phyloP scores from a whole-genome alignment of 2,888 invertebrate species.

The Polia nebulosa region DNA sequence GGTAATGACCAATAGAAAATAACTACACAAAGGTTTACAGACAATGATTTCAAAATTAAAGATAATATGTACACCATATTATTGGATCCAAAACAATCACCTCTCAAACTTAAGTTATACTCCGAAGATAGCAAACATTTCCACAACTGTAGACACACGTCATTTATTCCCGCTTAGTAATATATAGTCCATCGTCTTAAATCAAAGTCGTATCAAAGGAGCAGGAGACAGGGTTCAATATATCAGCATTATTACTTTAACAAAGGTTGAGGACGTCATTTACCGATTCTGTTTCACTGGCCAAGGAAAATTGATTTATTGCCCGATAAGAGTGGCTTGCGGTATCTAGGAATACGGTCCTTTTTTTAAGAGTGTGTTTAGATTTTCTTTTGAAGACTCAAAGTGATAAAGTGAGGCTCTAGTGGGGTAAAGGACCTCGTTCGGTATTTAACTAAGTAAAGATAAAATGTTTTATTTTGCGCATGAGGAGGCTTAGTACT shows the following conservation, averaged over 20 bases:
- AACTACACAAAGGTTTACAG: neutral
- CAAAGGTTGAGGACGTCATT: conserved; percentile 66
- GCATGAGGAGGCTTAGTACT: neutral
- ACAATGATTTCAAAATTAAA: too few relatives aligned
- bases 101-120: conserved; percentile 16
- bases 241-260: conserved; percentile 67
- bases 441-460: neutral
- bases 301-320: conserved; percentile 67
- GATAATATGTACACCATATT: too few relatives aligned
- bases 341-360: conserved; percentile 45
- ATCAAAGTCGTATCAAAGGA: conserved; percentile 58
- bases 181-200: conserved; percentile 30
- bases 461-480: neutral
- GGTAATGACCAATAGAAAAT: neutral
- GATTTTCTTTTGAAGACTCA: conserved; percentile 32
- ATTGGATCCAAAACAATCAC: neutral
- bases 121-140: conserved; percentile 21
- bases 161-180: conserved; percentile 37
- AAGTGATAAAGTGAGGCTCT: conserved; percentile 34
- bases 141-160: conserved; percentile 29
- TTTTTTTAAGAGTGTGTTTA: conserved; percentile 33
- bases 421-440: conserved; percentile 6
- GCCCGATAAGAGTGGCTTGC: conserved; percentile 43
- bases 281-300: conserved; percentile 66
- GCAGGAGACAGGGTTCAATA: conserved; percentile 50